Evolutionary conservation across 2,113 vertebrate species (phyloP), one percentile per base, ranked within the genome.

Genomic region (Noctilio leporinus): DNA sequence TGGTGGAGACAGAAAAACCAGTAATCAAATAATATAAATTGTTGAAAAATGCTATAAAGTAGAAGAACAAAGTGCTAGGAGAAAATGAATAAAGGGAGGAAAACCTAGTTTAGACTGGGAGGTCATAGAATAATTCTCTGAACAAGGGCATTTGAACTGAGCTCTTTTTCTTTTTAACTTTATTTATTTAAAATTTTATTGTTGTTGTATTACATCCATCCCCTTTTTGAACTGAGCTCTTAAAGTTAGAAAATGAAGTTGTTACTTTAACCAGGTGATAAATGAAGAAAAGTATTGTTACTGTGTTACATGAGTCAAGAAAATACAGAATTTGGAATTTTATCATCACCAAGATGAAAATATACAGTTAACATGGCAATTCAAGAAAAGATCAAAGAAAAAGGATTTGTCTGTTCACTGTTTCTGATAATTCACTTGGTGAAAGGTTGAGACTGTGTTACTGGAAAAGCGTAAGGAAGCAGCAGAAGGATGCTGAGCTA

Each of bases 261-360:
- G 6, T 49, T 59, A 80, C n/a, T 89, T 80, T 70, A 96, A 82
- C 33, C 15, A 76, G 75, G 47, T 38, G 51, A 86, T 45, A 91
- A 86, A 51, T 40, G 47, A 95, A 45, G 43, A 70, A 93, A 84
- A 80, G 67, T 38, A 78, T 73, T 86, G 80, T 86, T 75, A 70
- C 28, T 55, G 17, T 55, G 49, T 83, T 91, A 87, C 35, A 67
- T 20, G 47, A 62, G 75, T 51, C 72, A 84, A 93, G 45, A 93
- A 16, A 84, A 91, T n/a, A 72, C 0, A 93, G 72, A 91, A 86
- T 73, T 49, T 77, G 59, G 62, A 85, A 89, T 96, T 90, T 93
- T 57, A 88, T 64, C 76, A 80, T 26, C 40, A 85, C 43, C 26
- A 76, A 89, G 55, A 93, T 70, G 28, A 86, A 96, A 80, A 75